Evolutionary conservation across 2,797 vertebrate genomes (phyloP).

Genomic region (Acipenser ruthenus): DNA sequence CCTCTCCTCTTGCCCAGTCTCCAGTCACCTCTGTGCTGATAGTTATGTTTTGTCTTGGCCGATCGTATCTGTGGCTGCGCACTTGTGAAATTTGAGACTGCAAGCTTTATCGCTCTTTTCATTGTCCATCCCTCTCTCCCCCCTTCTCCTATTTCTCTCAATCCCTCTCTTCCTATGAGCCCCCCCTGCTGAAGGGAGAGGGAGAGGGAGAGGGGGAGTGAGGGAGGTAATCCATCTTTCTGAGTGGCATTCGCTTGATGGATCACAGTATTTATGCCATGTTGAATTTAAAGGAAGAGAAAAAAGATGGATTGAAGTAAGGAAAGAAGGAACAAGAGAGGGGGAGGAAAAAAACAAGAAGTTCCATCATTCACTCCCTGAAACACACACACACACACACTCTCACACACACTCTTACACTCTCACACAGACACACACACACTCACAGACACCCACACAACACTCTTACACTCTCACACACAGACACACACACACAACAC

Average conservation of each 20-base stretch:
- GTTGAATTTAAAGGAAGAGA: not conserved
- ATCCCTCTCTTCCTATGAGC: not conserved
- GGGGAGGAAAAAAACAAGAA: not conserved
- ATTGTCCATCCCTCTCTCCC: no score
- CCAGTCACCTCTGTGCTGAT: no score
- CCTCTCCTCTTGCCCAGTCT: not conserved
- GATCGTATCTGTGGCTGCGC: no score
- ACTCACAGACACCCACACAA: no score
- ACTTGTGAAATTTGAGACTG: no score
- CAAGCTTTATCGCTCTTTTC: no score
- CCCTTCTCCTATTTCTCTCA: not conserved
- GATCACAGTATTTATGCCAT: constrained; percentile 1
- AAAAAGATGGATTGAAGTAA: not conserved
- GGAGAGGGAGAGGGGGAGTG: not conserved
- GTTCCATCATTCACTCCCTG: not conserved
- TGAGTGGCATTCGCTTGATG: not conserved
- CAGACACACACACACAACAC: no score
- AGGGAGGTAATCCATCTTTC: constrained; percentile 1
- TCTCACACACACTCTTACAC: not conserved
- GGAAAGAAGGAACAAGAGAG: not conserved
- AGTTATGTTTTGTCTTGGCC: no score
- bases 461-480: no score
- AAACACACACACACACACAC: not conserved
- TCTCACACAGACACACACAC: not conserved
- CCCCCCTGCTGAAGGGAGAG: no score